phyloP scores from a whole-genome alignment of 2,888 invertebrate species.

The Diogma glabrata region DNA sequence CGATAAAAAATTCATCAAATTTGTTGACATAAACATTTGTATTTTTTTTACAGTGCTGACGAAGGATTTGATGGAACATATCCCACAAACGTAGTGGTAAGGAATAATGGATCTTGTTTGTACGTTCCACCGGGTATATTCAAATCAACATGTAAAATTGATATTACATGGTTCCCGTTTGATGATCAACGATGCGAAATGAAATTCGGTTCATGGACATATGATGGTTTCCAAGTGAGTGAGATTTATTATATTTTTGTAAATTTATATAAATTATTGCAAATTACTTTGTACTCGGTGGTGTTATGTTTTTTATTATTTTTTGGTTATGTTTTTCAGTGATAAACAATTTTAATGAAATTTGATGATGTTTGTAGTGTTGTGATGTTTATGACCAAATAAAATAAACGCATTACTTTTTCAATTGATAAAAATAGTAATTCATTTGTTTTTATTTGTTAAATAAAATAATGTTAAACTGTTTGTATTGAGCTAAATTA shows the following conservation, averaged over 20 bases:
- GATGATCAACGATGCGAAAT: slow-evolving; percentile 97
- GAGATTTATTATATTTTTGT: slow-evolving; percentile 12
- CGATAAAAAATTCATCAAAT: no score
- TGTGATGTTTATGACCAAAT: no score
- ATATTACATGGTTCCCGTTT: slow-evolving; percentile 99
- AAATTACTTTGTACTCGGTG: no score
- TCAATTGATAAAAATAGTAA: no score
- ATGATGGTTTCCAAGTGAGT: slow-evolving; percentile 83
- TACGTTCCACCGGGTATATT: slow-evolving; percentile 98
- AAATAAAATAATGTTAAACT: no score
- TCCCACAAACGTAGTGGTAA: slow-evolving; percentile 94
- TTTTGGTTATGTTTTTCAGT: no score
- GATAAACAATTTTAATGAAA: no score
- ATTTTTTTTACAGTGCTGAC: slow-evolving; percentile 65
- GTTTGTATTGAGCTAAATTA: no score
- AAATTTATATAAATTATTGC: neutral
- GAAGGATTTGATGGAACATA: slow-evolving; percentile 98
- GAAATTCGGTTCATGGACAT: slow-evolving; percentile 99
- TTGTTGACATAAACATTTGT: slow-evolving; percentile 10
- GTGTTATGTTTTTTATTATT: no score
- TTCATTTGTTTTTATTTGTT: no score
- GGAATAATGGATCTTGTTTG: slow-evolving; percentile 86
- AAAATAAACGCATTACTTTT: no score
- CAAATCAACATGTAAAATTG: slow-evolving; percentile 96
- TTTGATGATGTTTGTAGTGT: no score